These are phyloP conservation scores for Sparidentex hasta DNA, from an alignment of 2,797 vertebrate genomes.

Conservation along the genomic window DNA sequence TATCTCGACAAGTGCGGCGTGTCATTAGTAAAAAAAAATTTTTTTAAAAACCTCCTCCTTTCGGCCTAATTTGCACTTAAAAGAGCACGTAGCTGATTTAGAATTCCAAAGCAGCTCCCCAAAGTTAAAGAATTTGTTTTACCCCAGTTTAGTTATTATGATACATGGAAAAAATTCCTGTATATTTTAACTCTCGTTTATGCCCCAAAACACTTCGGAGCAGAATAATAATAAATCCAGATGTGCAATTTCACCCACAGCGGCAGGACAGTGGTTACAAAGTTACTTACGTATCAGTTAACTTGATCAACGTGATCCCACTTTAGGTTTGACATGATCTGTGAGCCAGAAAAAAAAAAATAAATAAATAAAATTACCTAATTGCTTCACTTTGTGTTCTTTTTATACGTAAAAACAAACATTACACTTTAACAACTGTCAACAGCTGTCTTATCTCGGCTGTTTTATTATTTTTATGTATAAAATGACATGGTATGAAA, in stretches of 20 bases:
- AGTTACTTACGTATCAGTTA: neutral
- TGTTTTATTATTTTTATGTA: neutral
- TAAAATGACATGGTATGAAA: no score
- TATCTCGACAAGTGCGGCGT: constrained; percentile 21
- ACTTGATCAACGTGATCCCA: neutral
- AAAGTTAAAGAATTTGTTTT: constrained; percentile 62
- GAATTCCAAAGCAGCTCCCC: constrained; percentile 57
- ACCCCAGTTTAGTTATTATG: constrained; percentile 48
- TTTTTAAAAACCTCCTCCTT: neutral
- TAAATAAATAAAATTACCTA: no score
- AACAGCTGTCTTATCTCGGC: neutral
- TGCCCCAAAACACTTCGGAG: constrained; percentile 17
- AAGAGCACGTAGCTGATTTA: constrained; percentile 50
- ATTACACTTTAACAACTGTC: constrained; percentile 8
- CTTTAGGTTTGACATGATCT: neutral
- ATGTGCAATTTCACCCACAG: neutral
- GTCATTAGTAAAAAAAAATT: neutral
- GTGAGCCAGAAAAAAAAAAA: no score
- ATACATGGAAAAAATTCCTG: constrained; percentile 30
- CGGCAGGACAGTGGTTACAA: neutral
- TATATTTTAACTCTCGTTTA: constrained; percentile 35
- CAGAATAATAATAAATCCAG: neutral
- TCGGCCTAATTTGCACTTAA: constrained; percentile 64
- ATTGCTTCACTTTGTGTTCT: neutral
- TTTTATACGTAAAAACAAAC: neutral